Percentiles rank a stretch among this genome's conserved stretches.
phyloP scores from a whole-genome alignment of 92 coral and sea anemone species.

The Virgularia gustaviana region DNA sequence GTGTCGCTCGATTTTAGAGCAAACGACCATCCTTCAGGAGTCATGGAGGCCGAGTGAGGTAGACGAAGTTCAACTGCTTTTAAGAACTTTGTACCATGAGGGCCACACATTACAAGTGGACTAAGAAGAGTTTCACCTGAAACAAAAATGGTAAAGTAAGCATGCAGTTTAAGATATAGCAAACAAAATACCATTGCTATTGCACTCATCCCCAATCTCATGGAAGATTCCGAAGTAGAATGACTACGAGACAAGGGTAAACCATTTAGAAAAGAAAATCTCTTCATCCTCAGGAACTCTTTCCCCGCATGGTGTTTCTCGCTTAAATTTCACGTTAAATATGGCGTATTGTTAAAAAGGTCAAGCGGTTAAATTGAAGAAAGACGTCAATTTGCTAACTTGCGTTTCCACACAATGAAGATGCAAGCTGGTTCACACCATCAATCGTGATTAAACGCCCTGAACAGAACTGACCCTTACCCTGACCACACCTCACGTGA shows the following conservation, averaged over 20 bases:
- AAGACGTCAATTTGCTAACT: too few species aligned
- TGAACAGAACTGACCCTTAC: too few species aligned
- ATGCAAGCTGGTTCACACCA: too few species aligned
- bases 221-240: neutral
- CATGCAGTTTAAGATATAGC: neutral
- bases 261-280: neutral
- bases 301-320: too few species aligned
- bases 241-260: neutral
- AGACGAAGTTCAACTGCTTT: conserved; percentile 88
- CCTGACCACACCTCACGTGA: neutral
- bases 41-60: conserved; percentile 97
- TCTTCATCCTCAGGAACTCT: too few species aligned
- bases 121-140: conserved; percentile 95
- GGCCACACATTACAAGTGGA: conserved; percentile 99
- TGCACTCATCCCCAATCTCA: neutral
- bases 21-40: conserved; percentile 99
- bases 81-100: conserved; percentile 92
- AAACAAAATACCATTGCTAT: neutral
- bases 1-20: conserved; percentile 95
- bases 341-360: too few species aligned
- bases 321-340: too few species aligned
- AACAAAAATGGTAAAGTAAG: too few species aligned
- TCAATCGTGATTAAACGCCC: too few species aligned
- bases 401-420: too few species aligned
- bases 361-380: too few species aligned